These are phyloP conservation scores for Contarinia nasturtii DNA, from an alignment of 1,140 invertebrate species.

Conservation along the genomic window DNA sequence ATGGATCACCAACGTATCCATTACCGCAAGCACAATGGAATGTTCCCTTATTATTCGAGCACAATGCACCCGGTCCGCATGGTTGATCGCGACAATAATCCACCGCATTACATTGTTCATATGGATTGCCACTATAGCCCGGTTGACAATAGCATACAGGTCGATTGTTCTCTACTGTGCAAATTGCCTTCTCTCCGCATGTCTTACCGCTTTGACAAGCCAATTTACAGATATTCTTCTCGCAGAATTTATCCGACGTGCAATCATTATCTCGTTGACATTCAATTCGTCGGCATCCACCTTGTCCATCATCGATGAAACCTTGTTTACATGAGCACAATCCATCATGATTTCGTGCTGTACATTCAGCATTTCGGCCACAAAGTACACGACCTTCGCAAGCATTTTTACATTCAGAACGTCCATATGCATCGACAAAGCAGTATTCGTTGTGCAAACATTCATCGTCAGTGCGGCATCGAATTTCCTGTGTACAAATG, in stretches of 20 bases:
- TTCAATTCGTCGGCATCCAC: conserved; percentile 58
- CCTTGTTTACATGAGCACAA: conserved; percentile 57
- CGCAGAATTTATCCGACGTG: conserved; percentile 61
- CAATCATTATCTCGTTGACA: conserved; percentile 52
- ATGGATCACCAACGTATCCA: conserved; percentile 64
- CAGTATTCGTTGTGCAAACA: conserved; percentile 50
- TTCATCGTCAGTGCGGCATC: conserved; percentile 46
- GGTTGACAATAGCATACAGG: conserved; percentile 67
- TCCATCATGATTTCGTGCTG: conserved; percentile 43
- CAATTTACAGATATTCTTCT: conserved; percentile 61
- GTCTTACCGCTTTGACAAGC: conserved; percentile 61
- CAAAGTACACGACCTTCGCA: conserved; percentile 50
- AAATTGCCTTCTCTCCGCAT: conserved; percentile 66
- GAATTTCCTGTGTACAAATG: conserved; percentile 61
- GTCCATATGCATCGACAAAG: conserved; percentile 40
- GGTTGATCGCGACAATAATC: conserved; percentile 60
- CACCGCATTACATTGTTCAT: conserved; percentile 45
- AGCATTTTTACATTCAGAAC: conserved; percentile 47
- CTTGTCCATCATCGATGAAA: conserved; percentile 57
- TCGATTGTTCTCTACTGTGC: conserved; percentile 56
- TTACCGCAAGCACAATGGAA: conserved; percentile 61
- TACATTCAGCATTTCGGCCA: conserved; percentile 62
- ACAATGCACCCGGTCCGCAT: conserved; percentile 64
- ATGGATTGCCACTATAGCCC: conserved; percentile 61
- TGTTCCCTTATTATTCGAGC: conserved; percentile 60